Conservation (phyloP, 2,797 vertebrate genomes). For the Scleropages formosus region DNA sequence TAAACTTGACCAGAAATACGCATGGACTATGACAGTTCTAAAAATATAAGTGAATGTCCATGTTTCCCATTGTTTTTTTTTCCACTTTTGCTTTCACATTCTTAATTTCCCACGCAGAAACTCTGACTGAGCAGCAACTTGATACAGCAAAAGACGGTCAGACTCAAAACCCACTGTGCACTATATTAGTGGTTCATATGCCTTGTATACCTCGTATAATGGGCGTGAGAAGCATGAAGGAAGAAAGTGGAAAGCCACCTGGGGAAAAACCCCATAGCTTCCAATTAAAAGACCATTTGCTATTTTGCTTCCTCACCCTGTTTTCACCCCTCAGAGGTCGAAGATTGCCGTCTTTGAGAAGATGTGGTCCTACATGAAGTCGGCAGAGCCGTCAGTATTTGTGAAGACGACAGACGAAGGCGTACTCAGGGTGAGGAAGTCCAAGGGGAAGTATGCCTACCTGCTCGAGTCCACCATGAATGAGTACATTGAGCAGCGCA, state of each 20-base stretch:
- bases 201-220: too few relatives aligned
- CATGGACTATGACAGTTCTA: too few relatives aligned
- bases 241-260: too few relatives aligned
- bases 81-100: too few relatives aligned
- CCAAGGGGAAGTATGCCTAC: slow-evolving; percentile 98
- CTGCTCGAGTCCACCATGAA: slow-evolving; percentile 99
- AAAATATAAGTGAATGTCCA: too few relatives aligned
- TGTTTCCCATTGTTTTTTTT: too few relatives aligned
- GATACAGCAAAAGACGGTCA: not conserved
- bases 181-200: too few relatives aligned
- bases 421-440: slow-evolving; percentile 93
- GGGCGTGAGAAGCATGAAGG: too few relatives aligned
- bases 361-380: slow-evolving; percentile 99
- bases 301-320: not conserved
- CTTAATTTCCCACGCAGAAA: not conserved
- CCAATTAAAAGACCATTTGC: not conserved
- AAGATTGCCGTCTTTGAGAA: slow-evolving; percentile 99
- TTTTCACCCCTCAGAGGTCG: slow-evolving; percentile 75
- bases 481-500: slow-evolving; percentile 97
- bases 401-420: slow-evolving; percentile 97
- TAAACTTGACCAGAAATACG: not conserved
- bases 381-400: slow-evolving; percentile 95
- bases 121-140: not conserved
- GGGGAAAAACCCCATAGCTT: not conserved
- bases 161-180: too few relatives aligned